Base-by-base conservation (phyloP, 1,140 invertebrate genomes). In the Frieseomelitta varia region DNA sequence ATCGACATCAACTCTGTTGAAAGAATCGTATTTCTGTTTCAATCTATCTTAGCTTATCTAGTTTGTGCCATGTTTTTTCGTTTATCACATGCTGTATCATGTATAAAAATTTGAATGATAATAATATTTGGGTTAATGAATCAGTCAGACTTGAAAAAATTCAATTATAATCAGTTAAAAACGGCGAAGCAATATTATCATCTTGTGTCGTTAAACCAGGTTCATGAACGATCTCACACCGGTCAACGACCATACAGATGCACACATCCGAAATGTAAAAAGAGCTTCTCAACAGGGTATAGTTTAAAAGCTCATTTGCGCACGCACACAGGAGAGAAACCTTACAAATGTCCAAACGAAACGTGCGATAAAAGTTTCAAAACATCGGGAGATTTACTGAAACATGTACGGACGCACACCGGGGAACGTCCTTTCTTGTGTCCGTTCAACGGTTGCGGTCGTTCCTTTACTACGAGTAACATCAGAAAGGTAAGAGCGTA, bases 391-490 rank as follows among this genome's bases (percentile, higher is more conserved):
- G 96, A 97, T 94, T 93, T 97, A 56, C 95, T 97, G 82, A 97
- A 97, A 92, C 97, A 97, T 92, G 95, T 96, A 30, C 92, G 96
- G 69, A 97, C 96, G 34, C 97, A 97, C 90, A 97, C 97, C 81
- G 97, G 96, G 1, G 97, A 97, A 91, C 94, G 96, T 75, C 97
- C 97, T 19, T 97, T 97, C 89, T 94, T 95, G 82, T 97, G 97
- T 94, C 95, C 95, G 1, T 93, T 95, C 71, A 95, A 95, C 73
- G 96, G 96, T 39, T 97, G 97, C 93, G 95, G 95, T 39, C 94
- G 96, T 87, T 96, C 96, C 4, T 97, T 97, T 89, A 97, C 97
- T 1, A 97, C 97, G 12, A 97, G 96, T n/a, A 97, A 97, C 90
- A 97, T 97, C 63, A 94, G 96, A 53, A 97, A 97, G 94, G 96